Conservation (phyloP, 2,113 vertebrate species). For the Melozone crissalis region DNA sequence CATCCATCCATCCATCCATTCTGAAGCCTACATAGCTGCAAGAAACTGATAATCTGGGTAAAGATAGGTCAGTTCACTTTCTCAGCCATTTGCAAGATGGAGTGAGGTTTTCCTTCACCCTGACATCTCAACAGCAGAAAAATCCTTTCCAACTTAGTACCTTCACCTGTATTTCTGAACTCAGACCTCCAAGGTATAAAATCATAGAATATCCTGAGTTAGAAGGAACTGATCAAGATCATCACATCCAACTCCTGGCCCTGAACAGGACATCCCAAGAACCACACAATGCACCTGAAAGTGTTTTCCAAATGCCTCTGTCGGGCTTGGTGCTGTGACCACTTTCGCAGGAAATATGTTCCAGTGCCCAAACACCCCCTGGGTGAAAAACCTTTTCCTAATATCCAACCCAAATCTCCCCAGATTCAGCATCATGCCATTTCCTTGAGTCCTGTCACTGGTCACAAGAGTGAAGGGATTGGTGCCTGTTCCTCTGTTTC, state of each 20-base stretch:
- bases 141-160: neutral
- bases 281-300: neutral
- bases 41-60: neutral
- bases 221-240: neutral
- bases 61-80: neutral
- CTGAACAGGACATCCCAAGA: neutral
- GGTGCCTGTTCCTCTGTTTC: neutral
- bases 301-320: neutral
- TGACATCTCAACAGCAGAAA: neutral
- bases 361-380: rapidly evolving
- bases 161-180: neutral
- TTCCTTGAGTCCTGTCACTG: neutral
- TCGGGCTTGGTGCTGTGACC: neutral
- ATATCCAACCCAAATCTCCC: neutral
- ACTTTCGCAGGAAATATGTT: rapidly evolving
- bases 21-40: rapidly evolving
- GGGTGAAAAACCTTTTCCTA: neutral
- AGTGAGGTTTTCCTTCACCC: neutral
- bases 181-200: neutral
- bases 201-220: neutral
- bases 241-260: neutral
- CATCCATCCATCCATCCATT: neutral
- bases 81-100: neutral
- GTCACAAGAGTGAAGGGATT: neutral
- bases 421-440: neutral